Conservation (phyloP, 2,113 vertebrate species). For the Stictonetta naevosa region DNA sequence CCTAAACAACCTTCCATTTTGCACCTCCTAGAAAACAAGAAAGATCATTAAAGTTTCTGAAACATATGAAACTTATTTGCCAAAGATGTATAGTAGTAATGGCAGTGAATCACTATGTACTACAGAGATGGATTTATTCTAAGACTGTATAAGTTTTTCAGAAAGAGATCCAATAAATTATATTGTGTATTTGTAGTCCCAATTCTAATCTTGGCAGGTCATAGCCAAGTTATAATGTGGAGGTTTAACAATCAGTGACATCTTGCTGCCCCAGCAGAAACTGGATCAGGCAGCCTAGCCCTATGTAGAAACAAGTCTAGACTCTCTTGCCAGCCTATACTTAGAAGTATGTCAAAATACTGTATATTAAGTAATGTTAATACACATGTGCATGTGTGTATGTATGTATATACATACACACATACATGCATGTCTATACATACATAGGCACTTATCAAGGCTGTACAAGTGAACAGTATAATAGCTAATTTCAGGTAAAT, state of each 20-base stretch:
- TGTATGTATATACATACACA: background rate
- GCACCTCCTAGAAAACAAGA: slow-evolving; percentile 90
- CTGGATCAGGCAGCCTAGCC: background rate
- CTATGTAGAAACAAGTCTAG: background rate
- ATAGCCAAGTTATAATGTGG: background rate
- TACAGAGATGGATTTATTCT: background rate
- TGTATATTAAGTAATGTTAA: background rate
- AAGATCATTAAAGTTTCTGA: slow-evolving; percentile 18
- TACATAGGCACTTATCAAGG: background rate
- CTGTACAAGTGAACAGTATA: background rate
- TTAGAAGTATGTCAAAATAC: background rate
- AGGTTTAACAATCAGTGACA: background rate
- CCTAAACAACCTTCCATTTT: slow-evolving; percentile 97
- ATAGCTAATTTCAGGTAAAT: background rate
- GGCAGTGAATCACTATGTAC: background rate
- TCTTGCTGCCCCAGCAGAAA: background rate
- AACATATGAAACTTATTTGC: background rate
- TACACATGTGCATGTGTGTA: background rate
- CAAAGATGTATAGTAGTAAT: background rate
- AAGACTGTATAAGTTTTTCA: background rate
- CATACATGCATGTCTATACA: background rate
- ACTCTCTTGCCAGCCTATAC: background rate
- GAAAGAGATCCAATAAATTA: background rate
- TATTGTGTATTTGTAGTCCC: background rate
- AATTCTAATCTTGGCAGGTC: background rate